Percentiles rank a stretch among this genome's conserved stretches.
Conservation (phyloP, 2,113 vertebrate genomes). For the Nicator chloris region DNA sequence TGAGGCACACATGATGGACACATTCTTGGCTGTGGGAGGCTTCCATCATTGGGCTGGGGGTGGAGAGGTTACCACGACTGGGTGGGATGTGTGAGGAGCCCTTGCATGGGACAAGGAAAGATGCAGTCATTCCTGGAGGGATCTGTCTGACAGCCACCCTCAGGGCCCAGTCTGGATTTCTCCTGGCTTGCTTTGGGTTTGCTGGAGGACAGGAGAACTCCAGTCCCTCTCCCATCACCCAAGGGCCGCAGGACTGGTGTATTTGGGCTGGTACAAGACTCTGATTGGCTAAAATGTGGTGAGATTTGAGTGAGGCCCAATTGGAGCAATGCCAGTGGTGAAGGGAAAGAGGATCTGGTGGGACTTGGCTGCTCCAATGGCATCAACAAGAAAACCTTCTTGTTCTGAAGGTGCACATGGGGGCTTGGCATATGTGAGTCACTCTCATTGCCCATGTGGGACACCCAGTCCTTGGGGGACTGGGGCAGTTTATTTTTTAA, state of each 20-base stretch:
- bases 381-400: neutral
- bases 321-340: neutral
- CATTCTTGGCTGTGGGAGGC: neutral
- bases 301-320: neutral
- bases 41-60: neutral
- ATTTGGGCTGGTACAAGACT: neutral
- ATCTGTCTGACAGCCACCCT: neutral
- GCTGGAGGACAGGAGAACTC: neutral
- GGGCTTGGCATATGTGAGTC: neutral
- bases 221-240: neutral
- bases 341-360: neutral
- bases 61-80: neutral
- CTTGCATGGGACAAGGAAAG: neutral
- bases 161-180: neutral
- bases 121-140: neutral
- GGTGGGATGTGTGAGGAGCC: neutral
- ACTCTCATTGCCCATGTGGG: neutral
- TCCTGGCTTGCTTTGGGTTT: neutral
- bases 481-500: neutral
- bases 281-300: neutral
- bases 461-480: neutral
- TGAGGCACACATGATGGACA: neutral
- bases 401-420: neutral
- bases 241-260: rapidly evolving
- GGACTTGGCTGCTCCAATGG: neutral